Conservation (phyloP, 1,140 invertebrate genomes). For the Uloborus diversus region DNA sequence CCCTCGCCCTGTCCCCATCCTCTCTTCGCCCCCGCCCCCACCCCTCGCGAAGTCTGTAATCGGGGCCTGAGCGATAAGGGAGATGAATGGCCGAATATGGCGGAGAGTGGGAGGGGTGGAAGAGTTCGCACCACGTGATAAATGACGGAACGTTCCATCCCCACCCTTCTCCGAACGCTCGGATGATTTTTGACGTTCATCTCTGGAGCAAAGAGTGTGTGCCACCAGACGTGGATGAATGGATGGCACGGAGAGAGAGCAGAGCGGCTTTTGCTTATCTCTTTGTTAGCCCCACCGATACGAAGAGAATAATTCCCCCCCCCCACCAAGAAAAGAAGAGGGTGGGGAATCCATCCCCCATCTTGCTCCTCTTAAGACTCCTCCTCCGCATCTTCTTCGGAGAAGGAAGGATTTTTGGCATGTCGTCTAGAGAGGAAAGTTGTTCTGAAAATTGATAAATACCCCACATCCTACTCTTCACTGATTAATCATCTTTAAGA, state of each 20-base stretch:
- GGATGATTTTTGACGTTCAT: conserved; percentile 44
- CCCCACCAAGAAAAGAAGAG: background rate
- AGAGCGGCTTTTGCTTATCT: conserved; percentile 37
- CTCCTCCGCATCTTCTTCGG: background rate
- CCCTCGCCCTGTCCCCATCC: background rate
- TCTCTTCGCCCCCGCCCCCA: background rate
- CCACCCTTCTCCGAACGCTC: background rate
- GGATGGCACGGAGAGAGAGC: conserved; percentile 10
- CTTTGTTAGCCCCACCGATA: conserved; percentile 43
- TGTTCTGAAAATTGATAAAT: too few species aligned
- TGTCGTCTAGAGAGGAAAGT: too few species aligned
- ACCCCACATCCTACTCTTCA: too few species aligned
- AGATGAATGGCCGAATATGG: conserved; percentile 51
- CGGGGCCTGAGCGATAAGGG: conserved; percentile 43
- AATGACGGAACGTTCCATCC: conserved; percentile 20
- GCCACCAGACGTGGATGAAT: conserved; percentile 41
- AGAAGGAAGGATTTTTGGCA: background rate
- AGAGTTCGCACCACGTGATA: conserved; percentile 27
- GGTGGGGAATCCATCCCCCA: background rate
- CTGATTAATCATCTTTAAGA: too few species aligned
- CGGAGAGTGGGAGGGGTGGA: background rate
- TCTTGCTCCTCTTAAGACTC: background rate
- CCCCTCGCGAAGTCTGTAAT: conserved; percentile 17
- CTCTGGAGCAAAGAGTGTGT: background rate
- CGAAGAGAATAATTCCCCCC: too few species aligned